Evolutionary conservation across 2,888 invertebrate species (phyloP).

Genomic region (Ctena decussata): DNA sequence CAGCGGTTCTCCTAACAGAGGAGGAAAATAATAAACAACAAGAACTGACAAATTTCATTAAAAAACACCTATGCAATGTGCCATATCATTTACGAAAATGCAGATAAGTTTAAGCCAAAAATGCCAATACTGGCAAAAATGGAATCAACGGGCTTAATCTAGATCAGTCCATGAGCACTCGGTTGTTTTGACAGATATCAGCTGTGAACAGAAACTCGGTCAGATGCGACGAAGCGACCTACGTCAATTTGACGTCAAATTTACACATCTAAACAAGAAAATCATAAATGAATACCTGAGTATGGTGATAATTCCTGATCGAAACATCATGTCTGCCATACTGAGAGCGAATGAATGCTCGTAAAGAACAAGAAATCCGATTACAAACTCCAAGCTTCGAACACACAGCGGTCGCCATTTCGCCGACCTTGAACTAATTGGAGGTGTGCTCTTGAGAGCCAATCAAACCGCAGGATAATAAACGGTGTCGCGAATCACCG

Average conservation of each 20-base stretch:
- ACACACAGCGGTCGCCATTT: slow-evolving; percentile 11
- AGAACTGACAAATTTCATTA: too few relatives aligned
- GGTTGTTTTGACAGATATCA: slow-evolving; percentile 9
- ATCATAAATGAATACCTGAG: slow-evolving; percentile 5
- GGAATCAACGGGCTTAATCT: too few relatives aligned
- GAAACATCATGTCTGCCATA: neutral
- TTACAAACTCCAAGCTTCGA: neutral
- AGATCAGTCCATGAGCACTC: too few relatives aligned
- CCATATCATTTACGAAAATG: too few relatives aligned
- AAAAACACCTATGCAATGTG: too few relatives aligned
- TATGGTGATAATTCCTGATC: neutral
- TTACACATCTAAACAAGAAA: neutral
- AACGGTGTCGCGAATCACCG: too few relatives aligned
- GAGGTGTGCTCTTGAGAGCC: neutral
- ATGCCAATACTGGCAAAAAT: too few relatives aligned
- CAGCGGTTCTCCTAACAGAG: too few relatives aligned
- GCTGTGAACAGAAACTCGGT: slow-evolving; percentile 1
- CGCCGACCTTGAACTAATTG: slow-evolving; percentile 2
- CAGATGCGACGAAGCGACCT: neutral
- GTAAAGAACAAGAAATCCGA: neutral
- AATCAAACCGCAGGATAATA: too few relatives aligned
- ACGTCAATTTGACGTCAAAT: neutral
- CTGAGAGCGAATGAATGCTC: neutral
- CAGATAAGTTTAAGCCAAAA: too few relatives aligned
- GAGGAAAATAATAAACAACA: too few relatives aligned